Percentiles rank a stretch among this genome's conserved stretches.
These are phyloP conservation scores for Papilio demoleus DNA, from an alignment of 2,888 invertebrate genomes.

Conservation along the genomic window DNA sequence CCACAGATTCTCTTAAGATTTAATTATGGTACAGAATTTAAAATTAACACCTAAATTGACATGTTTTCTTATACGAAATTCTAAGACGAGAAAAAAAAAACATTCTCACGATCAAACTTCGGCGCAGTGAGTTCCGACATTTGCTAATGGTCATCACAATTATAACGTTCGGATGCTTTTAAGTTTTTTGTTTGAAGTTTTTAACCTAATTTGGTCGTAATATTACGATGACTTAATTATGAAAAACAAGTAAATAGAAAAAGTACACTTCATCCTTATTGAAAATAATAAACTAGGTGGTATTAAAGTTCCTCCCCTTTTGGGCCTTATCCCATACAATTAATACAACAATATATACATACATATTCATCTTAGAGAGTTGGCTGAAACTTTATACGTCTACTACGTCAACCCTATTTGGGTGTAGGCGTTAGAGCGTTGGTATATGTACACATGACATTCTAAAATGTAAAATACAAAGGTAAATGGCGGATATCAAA, in stretches of 20 bases:
- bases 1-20: conserved; percentile 48
- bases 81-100: conserved; percentile 52
- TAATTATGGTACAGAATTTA: conserved; percentile 52
- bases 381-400: no score
- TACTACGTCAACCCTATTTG: no score
- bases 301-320: no score
- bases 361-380: no score
- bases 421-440: no score
- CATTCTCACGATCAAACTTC: conserved; percentile 54
- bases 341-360: no score
- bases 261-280: conserved; percentile 34
- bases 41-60: conserved; percentile 53
- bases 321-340: no score
- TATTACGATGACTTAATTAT: background rate
- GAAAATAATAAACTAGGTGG: no score
- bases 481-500: no score
- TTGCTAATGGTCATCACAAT: conserved; percentile 35
- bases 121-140: conserved; percentile 32
- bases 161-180: conserved; percentile 38
- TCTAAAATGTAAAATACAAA: no score
- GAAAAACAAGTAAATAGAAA: conserved; percentile 3
- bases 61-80: conserved; percentile 52
- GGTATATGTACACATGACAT: no score
- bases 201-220: conserved; percentile 24
- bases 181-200: conserved; percentile 28